Evolutionary conservation across 2,797 vertebrate genomes (phyloP).

Genomic region (Alfaro cultratus): DNA sequence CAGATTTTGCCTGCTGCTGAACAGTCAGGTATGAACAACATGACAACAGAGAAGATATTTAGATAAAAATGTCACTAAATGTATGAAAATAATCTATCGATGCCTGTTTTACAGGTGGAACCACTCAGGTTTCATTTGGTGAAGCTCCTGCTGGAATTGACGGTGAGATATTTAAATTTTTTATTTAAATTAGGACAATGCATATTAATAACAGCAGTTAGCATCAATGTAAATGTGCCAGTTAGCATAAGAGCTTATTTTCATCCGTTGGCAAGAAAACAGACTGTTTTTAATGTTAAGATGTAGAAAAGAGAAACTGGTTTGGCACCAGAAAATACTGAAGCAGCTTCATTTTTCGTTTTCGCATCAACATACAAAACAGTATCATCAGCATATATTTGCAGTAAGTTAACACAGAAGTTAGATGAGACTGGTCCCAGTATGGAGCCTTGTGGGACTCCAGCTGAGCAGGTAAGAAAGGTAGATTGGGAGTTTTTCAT

Average conservation of each 20-base stretch:
- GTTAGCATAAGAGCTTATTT: too few species aligned
- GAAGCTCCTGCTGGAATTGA: constrained; percentile 69
- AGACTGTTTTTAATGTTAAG: too few species aligned
- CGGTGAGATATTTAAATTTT: constrained; percentile 43
- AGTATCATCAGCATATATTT: too few species aligned
- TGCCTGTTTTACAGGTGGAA: constrained; percentile 43
- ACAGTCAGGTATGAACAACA: constrained; percentile 55
- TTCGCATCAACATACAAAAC: too few species aligned
- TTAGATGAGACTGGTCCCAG: neutral
- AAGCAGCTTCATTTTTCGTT: too few species aligned
- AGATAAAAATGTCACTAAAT: neutral
- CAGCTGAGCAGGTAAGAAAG: neutral
- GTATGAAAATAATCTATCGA: neutral
- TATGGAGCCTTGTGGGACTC: neutral
- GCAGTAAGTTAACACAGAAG: neutral
- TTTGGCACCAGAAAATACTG: too few species aligned
- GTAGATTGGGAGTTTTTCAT: neutral
- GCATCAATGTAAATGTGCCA: too few species aligned
- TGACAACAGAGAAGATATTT: neutral
- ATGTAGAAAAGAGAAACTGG: too few species aligned
- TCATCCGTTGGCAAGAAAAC: too few species aligned
- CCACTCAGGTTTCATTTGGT: constrained; percentile 62
- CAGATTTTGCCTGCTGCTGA: constrained; percentile 50
- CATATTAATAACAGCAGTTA: too few species aligned
- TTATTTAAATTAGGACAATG: too few species aligned